phyloP scores from a whole-genome alignment of 2,888 invertebrate genomes.

The Rotaria macrura region DNA sequence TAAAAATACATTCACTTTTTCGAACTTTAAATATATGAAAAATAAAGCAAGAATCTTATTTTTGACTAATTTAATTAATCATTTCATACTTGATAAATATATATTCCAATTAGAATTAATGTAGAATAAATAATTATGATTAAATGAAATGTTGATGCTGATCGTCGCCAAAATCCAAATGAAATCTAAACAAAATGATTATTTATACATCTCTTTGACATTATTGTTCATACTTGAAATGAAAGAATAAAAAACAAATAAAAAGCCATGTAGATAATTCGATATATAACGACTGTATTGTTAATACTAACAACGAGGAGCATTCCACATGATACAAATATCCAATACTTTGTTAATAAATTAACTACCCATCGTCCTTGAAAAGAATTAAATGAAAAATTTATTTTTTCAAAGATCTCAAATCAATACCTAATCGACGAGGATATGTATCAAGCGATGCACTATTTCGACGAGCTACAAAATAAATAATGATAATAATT shows the following conservation, averaged over 20 bases:
- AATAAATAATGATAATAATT: background rate
- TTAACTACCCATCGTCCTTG: constrained; percentile 49
- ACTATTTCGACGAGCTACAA: background rate
- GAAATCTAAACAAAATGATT: constrained; percentile 60
- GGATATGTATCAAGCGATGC: background rate
- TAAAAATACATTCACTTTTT: background rate
- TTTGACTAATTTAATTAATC: no score
- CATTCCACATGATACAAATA: constrained; percentile 82
- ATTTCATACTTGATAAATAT: constrained; percentile 34
- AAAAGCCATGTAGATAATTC: constrained; percentile 89
- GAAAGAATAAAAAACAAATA: constrained; percentile 81
- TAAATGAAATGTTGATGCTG: constrained; percentile 90
- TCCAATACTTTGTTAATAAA: constrained; percentile 81
- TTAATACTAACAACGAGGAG: constrained; percentile 77
- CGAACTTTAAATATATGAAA: background rate
- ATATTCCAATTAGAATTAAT: constrained; percentile 60
- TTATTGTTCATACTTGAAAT: constrained; percentile 65
- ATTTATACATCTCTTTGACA: no score
- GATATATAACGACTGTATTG: constrained; percentile 77
- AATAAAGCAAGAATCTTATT: background rate
- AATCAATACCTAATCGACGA: background rate
- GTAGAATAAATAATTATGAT: constrained; percentile 90
- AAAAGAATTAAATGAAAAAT: background rate
- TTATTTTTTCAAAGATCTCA: background rate
- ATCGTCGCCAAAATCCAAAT: constrained; percentile 75